Evolutionary conservation across 2,888 invertebrate genomes (phyloP).

Genomic region (Lasioglossum zephyrum): DNA sequence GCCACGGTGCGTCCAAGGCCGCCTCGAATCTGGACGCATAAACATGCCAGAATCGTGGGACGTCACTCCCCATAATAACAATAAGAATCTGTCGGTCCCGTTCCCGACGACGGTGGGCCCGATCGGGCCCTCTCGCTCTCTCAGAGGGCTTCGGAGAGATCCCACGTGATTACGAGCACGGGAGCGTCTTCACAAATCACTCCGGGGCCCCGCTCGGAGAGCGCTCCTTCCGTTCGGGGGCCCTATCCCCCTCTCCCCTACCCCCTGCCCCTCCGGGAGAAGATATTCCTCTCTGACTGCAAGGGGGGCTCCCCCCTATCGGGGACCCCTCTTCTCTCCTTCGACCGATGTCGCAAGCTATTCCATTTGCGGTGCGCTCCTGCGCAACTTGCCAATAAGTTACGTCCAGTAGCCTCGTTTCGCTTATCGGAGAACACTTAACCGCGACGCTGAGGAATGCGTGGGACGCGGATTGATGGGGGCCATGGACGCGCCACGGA

Average conservation of each 20-base stretch:
- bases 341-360: slow-evolving; percentile 58
- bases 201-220: slow-evolving; percentile 71
- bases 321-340: background rate
- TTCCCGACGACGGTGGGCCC: slow-evolving; percentile 56
- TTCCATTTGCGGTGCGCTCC: slow-evolving; percentile 67
- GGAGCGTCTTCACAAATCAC: slow-evolving; percentile 85
- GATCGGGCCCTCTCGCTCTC: slow-evolving; percentile 68
- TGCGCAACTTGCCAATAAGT: slow-evolving; percentile 71
- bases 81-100: slow-evolving; percentile 80
- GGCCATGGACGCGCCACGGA: slow-evolving; percentile 25
- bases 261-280: background rate
- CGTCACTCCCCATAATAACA: slow-evolving; percentile 84
- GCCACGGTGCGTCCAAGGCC: slow-evolving; percentile 80
- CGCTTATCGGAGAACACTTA: slow-evolving; percentile 62
- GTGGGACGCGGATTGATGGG: slow-evolving; percentile 56
- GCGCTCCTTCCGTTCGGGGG: slow-evolving; percentile 66
- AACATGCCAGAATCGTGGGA: slow-evolving; percentile 82
- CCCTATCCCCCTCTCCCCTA: slow-evolving; percentile 24
- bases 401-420: slow-evolving; percentile 71
- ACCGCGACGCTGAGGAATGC: slow-evolving; percentile 59
- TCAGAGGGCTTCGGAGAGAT: slow-evolving; percentile 77
- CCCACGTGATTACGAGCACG: slow-evolving; percentile 83
- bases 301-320: slow-evolving; percentile 19
- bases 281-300: slow-evolving; percentile 43
- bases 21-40: slow-evolving; percentile 83